phyloP scores from a whole-genome alignment of 2,797 vertebrate genomes.

The Garrulus glandarius region DNA sequence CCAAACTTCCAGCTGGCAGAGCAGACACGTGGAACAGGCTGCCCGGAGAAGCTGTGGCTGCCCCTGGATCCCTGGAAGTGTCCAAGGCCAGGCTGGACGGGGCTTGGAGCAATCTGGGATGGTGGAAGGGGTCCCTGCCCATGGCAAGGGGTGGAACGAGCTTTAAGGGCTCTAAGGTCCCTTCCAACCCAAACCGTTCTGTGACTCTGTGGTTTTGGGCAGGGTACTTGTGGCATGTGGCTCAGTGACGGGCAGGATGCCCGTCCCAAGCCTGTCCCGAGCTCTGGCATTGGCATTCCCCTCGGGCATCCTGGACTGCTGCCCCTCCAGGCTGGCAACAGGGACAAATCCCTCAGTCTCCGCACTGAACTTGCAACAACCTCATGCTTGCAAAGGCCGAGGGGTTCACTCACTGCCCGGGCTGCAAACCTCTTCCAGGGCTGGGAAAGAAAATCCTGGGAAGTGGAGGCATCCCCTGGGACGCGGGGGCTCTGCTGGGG shows the following conservation, averaged over 20 bases:
- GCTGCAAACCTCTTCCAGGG: background rate
- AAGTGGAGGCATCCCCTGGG: background rate
- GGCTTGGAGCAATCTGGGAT: background rate
- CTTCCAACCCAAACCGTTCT: background rate
- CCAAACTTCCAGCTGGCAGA: background rate
- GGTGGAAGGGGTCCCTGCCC: background rate
- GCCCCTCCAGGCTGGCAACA: background rate
- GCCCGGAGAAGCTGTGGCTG: background rate
- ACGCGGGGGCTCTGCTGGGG: background rate
- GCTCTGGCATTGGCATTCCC: background rate
- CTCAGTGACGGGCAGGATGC: background rate
- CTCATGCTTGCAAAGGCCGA: background rate
- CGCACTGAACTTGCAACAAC: background rate
- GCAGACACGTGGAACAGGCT: background rate
- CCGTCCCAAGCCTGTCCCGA: background rate
- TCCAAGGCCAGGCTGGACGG: rapidly evolving
- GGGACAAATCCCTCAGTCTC: background rate
- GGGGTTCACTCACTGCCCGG: background rate
- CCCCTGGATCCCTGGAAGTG: background rate
- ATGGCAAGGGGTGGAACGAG: background rate
- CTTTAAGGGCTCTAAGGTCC: background rate
- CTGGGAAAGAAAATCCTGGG: background rate
- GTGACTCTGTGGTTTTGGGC: background rate
- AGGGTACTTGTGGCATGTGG: rapidly evolving
- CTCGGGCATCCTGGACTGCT: background rate